Evolutionary conservation across 2,888 invertebrate genomes (phyloP), one percentile per base, ranked within the genome.

Genomic region (Drosophila suboccidentalis): DNA sequence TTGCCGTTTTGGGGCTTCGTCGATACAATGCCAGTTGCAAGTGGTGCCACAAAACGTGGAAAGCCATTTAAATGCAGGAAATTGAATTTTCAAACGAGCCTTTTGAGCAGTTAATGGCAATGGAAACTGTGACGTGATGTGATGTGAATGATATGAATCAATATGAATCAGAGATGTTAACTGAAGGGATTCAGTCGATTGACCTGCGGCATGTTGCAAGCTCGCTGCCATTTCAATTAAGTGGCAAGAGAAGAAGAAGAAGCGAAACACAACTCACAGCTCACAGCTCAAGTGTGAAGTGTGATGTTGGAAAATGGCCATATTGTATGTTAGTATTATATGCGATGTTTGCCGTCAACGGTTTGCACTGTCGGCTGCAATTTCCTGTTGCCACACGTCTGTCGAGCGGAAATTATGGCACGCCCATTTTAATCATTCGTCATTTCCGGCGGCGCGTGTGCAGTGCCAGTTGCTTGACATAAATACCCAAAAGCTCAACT

Each of bases 11-110:
- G 54, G 51, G 58, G 57, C 53, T 72, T 72, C 65, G 38, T 49
- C 54, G 55, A 57, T 72, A 72, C 71, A 71, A 51, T 29, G 43
- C 43, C 41, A 41, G 17, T 26, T 49, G 26, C 51, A 39, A 57
- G 43, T 38, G 57, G 46, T 39, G 69, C 57, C 69, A 58, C 62
- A 38, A 60, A 64, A 75, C 53, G 43, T 66, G 65, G 71, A 76
- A 86, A 88, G 75, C 83, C 75, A 88, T 88, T 83, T 88, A 82
- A 85, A 75, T 88, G 84, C 88, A 84, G 84, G 84, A 84, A 84
- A 84, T 84, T 84, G 78, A 88, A 88, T 88, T 87, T 85, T 66
- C 34, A 39, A 65, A 57, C 54, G 54, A 73, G 61, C 62, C 68
- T 54, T 72, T 58, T 62, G 22, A 65, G 49, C 65, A 58, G 39